Base-by-base conservation (phyloP, 2,113 vertebrate genomes). In the Tor tambroides region DNA sequence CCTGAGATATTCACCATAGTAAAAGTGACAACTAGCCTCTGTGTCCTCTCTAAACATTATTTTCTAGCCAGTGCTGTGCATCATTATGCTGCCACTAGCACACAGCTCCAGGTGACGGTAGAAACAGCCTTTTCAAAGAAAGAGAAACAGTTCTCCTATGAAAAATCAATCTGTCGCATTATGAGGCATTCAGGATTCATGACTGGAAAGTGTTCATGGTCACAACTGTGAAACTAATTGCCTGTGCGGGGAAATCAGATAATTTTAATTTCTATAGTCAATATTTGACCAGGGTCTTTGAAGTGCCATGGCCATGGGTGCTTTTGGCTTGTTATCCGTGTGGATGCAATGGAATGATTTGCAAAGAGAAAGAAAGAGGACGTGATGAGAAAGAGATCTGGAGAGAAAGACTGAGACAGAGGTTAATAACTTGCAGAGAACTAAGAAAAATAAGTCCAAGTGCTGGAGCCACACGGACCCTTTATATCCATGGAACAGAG, bases 201-300 rank as follows among this genome's bases (percentile, higher is more conserved):
- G 54, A 79, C 41, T 75, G 81, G 78, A 86, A 83, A 41, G n/a
- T 67, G 32, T 56, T 80, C 17, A 30, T 43, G 84, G 54, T 51
- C 69, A 61, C 54, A 81, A 49, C 74, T 81, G 49, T 63, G 90
- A 88, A 80, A 90, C 88, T 86, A 90, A 92, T 92, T 91, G 90
- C 71, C 87, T 90, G 63, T 74, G 86, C 87, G 76, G 85, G 21
- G 86, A 89, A 91, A 86, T 86, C 88, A 77, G 85, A 89, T 89
- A 6, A 80, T 85, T 85, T 85, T 83, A 76, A 88, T 91, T 89
- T 91, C 67, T 79, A 83, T 80, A 76, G 81, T 89, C 83, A 79
- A 89, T 90, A 89, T 89, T 83, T 90, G 82, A 84, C 75, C 19
- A 46, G 59, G 76, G 8, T 41, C 61, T 90, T 89, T 88, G 71